Evolutionary conservation across 92 coral and sea anemone genomes (phyloP).

Genomic region (Actinostola sp.): DNA sequence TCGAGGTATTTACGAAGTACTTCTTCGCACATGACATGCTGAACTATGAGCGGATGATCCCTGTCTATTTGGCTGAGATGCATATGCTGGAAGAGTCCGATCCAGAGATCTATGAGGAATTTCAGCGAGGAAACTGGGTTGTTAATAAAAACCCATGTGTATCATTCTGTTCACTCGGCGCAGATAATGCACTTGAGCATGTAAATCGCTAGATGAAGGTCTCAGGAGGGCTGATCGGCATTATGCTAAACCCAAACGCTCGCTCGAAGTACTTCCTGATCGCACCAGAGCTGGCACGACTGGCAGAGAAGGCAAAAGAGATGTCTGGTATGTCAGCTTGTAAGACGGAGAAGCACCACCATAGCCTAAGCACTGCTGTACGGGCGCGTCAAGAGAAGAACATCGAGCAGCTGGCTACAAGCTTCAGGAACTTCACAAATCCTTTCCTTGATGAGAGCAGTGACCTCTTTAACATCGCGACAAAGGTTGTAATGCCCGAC

Average conservation of each 20-base stretch:
- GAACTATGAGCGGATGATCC: conserved; percentile 61
- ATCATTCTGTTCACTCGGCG: conserved; percentile 49
- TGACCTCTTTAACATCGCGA: no score
- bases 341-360: conserved; percentile 28
- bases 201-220: conserved; percentile 66
- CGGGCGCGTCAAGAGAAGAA: conserved; percentile 39
- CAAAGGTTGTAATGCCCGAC: conserved; percentile 45
- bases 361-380: conserved; percentile 37
- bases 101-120: conserved; percentile 58
- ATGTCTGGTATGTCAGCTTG: conserved; percentile 41
- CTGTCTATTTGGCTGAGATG: conserved; percentile 64
- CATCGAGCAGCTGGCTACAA: conserved; percentile 34
- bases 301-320: conserved; percentile 44
- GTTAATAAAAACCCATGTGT: conserved; percentile 56
- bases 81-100: conserved; percentile 35
- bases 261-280: conserved; percentile 53
- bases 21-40: conserved; percentile 61
- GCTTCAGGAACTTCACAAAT: conserved; percentile 45
- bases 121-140: conserved; percentile 70
- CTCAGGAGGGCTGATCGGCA: conserved; percentile 54
- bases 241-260: conserved; percentile 52
- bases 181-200: conserved; percentile 60
- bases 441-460: conserved; percentile 54
- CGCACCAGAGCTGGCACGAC: conserved; percentile 51
- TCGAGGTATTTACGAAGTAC: conserved; percentile 50